Evolutionary conservation across 1,140 invertebrate genomes (phyloP).

Genomic region (Matsumurasca onukii): DNA sequence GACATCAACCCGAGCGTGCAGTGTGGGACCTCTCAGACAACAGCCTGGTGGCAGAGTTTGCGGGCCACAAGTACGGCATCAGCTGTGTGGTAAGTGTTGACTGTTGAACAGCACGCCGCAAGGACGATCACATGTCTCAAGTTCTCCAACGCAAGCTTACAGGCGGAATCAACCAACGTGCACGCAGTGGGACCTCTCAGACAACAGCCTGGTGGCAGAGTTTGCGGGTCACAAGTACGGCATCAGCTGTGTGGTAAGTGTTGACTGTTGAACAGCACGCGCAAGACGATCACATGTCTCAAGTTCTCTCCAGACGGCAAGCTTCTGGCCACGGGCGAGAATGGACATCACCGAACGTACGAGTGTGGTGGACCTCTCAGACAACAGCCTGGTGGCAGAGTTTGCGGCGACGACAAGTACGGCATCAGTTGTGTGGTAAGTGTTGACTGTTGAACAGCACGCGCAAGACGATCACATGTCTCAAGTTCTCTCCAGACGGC

Average conservation of each 20-base stretch:
- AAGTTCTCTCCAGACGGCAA: slow-evolving; percentile 76
- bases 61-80: slow-evolving; percentile 93
- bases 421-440: slow-evolving; percentile 94
- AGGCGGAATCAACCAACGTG: too few relatives aligned
- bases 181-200: slow-evolving; percentile 84
- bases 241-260: slow-evolving; percentile 92
- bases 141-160: too few relatives aligned
- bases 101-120: too few relatives aligned
- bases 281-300: slow-evolving; percentile 88
- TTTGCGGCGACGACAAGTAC: slow-evolving; percentile 93
- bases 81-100: slow-evolving; percentile 94
- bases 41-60: slow-evolving; percentile 78
- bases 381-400: slow-evolving; percentile 70
- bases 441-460: slow-evolving; percentile 40
- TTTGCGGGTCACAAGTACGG: slow-evolving; percentile 94
- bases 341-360: slow-evolving; percentile 83
- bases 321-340: slow-evolving; percentile 70
- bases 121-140: too few relatives aligned
- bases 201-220: slow-evolving; percentile 70
- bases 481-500: slow-evolving; percentile 78
- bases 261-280: too few relatives aligned
- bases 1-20: slow-evolving; percentile 82
- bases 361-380: slow-evolving; percentile 84
- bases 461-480: slow-evolving; percentile 88
- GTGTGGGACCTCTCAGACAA: slow-evolving; percentile 79